Evolutionary conservation across 2,797 vertebrate genomes (phyloP).

Genomic region (Pterois miles): DNA sequence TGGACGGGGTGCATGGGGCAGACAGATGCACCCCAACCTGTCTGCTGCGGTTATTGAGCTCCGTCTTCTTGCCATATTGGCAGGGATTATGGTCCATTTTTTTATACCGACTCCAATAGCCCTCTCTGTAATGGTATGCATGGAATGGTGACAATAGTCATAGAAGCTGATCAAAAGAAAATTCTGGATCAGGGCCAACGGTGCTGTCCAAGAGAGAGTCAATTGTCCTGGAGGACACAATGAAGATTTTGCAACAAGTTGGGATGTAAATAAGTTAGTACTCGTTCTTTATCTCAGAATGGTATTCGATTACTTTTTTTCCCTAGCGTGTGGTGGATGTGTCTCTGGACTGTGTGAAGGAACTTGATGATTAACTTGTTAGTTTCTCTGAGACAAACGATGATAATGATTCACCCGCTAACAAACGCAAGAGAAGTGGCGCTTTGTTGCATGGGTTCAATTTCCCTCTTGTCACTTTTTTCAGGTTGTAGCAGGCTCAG

Average conservation of each 20-base stretch:
- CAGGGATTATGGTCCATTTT: slow-evolving; percentile 66
- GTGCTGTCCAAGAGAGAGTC: slow-evolving; percentile 36
- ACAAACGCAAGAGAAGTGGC: slow-evolving; percentile 20
- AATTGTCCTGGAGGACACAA: slow-evolving; percentile 43
- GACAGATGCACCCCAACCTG: slow-evolving; percentile 78
- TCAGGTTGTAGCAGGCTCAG: no score
- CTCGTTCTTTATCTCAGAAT: neutral
- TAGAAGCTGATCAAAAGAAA: slow-evolving; percentile 67
- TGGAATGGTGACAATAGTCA: slow-evolving; percentile 68
- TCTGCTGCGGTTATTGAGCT: slow-evolving; percentile 68
- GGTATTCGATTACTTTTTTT: slow-evolving; percentile 27
- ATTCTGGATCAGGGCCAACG: slow-evolving; percentile 58
- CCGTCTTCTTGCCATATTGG: slow-evolving; percentile 70
- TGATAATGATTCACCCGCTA: slow-evolving; percentile 58
- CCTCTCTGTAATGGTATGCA: slow-evolving; percentile 69
- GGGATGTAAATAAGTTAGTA: slow-evolving; percentile 40
- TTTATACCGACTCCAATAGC: slow-evolving; percentile 52
- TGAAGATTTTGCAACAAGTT: slow-evolving; percentile 57
- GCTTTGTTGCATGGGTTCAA: slow-evolving; percentile 4
- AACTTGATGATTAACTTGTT: slow-evolving; percentile 68
- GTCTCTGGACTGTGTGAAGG: slow-evolving; percentile 40
- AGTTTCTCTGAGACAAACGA: slow-evolving; percentile 41
- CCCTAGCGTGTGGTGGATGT: slow-evolving; percentile 5
- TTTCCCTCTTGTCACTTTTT: neutral
- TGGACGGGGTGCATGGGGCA: slow-evolving; percentile 66